These are phyloP conservation scores for Tryphoninae sp. DNA, from an alignment of 2,888 invertebrate genomes.

Conservation along the genomic window DNA sequence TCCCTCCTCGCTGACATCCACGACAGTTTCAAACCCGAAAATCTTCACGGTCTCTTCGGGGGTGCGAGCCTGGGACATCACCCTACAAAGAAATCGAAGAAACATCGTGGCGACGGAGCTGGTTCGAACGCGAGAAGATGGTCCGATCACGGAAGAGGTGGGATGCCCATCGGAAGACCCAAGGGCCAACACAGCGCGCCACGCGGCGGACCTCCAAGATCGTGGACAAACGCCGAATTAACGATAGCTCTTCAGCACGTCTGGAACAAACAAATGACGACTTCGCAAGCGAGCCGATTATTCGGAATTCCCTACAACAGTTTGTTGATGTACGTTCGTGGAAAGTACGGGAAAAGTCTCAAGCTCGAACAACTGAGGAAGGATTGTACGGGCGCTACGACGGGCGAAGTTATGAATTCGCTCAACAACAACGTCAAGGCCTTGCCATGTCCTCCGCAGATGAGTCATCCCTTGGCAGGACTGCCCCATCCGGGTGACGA, in stretches of 20 bases:
- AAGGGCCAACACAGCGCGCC: slow-evolving; percentile 96
- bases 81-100: slow-evolving; percentile 76
- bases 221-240: slow-evolving; percentile 95
- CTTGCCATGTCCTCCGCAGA: slow-evolving; percentile 78
- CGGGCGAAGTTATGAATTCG: slow-evolving; percentile 85
- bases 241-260: slow-evolving; percentile 95
- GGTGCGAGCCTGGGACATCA: slow-evolving; percentile 68
- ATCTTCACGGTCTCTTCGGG: slow-evolving; percentile 76
- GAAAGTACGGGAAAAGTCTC: slow-evolving; percentile 95
- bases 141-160: slow-evolving; percentile 75
- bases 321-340: slow-evolving; percentile 94
- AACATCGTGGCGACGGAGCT: slow-evolving; percentile 71
- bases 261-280: slow-evolving; percentile 98
- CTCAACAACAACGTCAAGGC: slow-evolving; percentile 83
- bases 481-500: slow-evolving; percentile 74
- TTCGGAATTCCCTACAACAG: slow-evolving; percentile 97
- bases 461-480: slow-evolving; percentile 74
- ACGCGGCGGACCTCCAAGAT: slow-evolving; percentile 93
- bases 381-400: slow-evolving; percentile 92
- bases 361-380: slow-evolving; percentile 93
- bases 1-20: slow-evolving; percentile 76
- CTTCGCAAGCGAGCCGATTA: slow-evolving; percentile 94
- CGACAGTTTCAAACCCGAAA: slow-evolving; percentile 79
- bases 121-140: slow-evolving; percentile 73
- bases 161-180: slow-evolving; percentile 88